Evolutionary conservation across 2,113 vertebrate genomes (phyloP).

Genomic region (Petrocephalus zakoni): DNA sequence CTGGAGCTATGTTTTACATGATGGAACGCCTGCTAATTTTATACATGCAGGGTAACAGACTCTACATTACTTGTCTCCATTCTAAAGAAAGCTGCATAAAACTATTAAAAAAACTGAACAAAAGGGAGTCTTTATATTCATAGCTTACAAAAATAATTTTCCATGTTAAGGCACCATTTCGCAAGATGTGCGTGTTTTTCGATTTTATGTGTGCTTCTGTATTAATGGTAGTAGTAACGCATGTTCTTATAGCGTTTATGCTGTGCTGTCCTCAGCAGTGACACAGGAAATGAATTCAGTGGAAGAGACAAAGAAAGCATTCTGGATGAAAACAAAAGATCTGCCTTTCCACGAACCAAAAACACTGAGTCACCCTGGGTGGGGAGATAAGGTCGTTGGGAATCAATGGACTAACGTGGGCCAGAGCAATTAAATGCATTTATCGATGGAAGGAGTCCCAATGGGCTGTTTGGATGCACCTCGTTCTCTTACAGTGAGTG

Average conservation of each 20-base stretch:
- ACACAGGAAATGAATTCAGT: constrained; percentile 3
- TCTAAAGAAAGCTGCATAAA: not conserved
- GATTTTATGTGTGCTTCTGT: not conserved
- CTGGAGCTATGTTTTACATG: not conserved
- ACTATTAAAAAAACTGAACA: not conserved
- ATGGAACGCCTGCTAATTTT: not conserved
- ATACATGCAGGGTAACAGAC: not conserved
- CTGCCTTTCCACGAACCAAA: not conserved
- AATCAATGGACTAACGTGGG: not conserved
- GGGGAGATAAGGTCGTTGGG: not conserved
- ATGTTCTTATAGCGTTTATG: not conserved
- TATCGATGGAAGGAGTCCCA: constrained; percentile 4
- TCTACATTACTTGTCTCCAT: not conserved
- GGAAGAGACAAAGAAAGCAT: not conserved
- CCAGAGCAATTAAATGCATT: constrained; percentile 6
- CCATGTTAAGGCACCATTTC: not conserved
- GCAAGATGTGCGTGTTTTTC: not conserved
- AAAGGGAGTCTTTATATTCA: not conserved
- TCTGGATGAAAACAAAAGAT: not conserved
- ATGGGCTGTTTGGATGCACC: not conserved
- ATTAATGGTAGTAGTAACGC: not conserved
- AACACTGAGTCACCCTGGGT: not conserved
- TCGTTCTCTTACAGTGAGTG: not conserved
- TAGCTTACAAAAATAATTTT: not conserved
- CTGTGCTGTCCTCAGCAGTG: not conserved